Percentiles rank a stretch among this genome's conserved stretches.
Evolutionary conservation across 2,888 invertebrate species (phyloP).

Genomic region (Mythimna ferrago): DNA sequence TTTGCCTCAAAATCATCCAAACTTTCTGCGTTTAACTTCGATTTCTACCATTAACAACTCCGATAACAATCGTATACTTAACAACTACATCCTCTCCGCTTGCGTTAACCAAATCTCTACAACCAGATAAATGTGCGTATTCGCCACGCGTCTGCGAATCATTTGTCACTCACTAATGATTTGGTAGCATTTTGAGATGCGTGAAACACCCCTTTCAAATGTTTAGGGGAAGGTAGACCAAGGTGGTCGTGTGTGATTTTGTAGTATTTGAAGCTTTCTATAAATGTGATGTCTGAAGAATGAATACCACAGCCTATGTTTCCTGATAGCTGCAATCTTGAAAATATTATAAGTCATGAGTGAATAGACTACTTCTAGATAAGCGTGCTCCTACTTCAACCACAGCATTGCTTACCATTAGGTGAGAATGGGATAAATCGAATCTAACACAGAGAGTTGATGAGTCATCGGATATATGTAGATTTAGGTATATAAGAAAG

Average conservation of each 20-base stretch:
- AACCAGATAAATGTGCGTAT: constrained; percentile 59
- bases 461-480: not conserved
- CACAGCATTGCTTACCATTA: too few species aligned
- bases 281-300: not conserved
- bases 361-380: too few species aligned
- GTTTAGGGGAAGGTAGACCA: constrained; percentile 33
- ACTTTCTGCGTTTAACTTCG: not conserved
- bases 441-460: not conserved
- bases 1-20: not conserved
- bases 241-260: constrained; percentile 20
- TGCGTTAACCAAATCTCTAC: constrained; percentile 49
- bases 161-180: constrained; percentile 69
- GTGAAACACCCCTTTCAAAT: constrained; percentile 56
- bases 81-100: constrained; percentile 38
- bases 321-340: too few species aligned
- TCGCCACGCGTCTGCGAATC: constrained; percentile 59
- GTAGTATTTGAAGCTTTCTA: not conserved
- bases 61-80: constrained; percentile 36
- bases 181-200: constrained; percentile 48
- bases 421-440: not conserved
- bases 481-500: not conserved
- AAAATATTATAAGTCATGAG: too few species aligned
- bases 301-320: too few species aligned
- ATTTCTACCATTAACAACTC: constrained; percentile 22
- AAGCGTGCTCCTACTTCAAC: too few species aligned